Conservation (phyloP, 2,888 invertebrate species). For the Lasioglossum marginatum region DNA sequence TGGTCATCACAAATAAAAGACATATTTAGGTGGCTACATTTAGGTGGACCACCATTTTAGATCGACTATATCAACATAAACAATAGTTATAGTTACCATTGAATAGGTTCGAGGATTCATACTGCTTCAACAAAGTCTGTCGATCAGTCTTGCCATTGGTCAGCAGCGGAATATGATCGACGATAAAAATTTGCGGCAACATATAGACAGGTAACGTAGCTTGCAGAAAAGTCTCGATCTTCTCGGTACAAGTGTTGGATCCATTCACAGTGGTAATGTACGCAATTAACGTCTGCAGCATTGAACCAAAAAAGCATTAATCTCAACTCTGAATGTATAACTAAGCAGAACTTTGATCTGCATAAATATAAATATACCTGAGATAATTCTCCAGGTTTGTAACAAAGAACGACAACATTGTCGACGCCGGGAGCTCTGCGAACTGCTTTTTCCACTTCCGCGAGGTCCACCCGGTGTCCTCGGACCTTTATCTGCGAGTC, state of each 20-base stretch:
- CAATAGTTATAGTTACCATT: slow-evolving; percentile 50
- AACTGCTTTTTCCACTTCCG: slow-evolving; percentile 92
- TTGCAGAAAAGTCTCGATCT: slow-evolving; percentile 89
- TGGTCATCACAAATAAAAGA: too few species aligned
- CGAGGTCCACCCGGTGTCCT: slow-evolving; percentile 94
- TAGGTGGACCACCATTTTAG: too few species aligned
- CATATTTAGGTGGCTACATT: too few species aligned
- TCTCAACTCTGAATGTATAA: background rate
- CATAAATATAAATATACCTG: slow-evolving; percentile 81
- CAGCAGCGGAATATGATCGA: slow-evolving; percentile 91
- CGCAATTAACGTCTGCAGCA: slow-evolving; percentile 89
- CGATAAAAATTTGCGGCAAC: slow-evolving; percentile 90
- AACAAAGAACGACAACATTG: slow-evolving; percentile 92
- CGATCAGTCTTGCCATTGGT: slow-evolving; percentile 96
- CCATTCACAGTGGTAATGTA: slow-evolving; percentile 86
- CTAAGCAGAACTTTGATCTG: slow-evolving; percentile 76
- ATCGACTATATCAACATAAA: background rate
- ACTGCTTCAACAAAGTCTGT: slow-evolving; percentile 90
- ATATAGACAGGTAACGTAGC: slow-evolving; percentile 90
- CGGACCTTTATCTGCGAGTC: slow-evolving; percentile 95
- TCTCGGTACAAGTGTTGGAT: slow-evolving; percentile 85
- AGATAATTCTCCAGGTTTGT: slow-evolving; percentile 89
- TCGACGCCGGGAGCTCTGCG: slow-evolving; percentile 88
- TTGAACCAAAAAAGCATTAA: background rate
- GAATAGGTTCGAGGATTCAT: slow-evolving; percentile 86